phyloP scores from a whole-genome alignment of 1,140 invertebrate species.

The Anastatus disparis region DNA sequence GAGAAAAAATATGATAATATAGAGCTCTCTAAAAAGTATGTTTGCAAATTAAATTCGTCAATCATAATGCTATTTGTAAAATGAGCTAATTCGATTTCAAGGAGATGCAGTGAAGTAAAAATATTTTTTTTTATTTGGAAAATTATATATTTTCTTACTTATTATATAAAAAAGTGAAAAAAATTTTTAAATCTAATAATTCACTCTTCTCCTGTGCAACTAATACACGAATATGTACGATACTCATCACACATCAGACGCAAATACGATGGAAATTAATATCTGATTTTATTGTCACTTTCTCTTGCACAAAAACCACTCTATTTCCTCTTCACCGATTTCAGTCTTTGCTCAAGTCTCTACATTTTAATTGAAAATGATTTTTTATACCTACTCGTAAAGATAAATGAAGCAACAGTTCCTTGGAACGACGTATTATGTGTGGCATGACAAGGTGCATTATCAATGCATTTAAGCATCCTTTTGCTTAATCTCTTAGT shows the following conservation, averaged over 20 bases:
- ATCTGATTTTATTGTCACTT: conserved; percentile 24
- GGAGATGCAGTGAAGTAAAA: not conserved
- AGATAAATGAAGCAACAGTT: not conserved
- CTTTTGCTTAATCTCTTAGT: not conserved
- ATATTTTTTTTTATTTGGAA: not conserved
- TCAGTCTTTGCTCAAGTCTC: not conserved
- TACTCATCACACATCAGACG: conserved; percentile 34
- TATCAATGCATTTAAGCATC: conserved; percentile 17
- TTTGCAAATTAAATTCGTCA: not conserved
- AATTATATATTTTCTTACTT: not conserved
- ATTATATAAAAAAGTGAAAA: not conserved
- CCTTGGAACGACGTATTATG: not conserved
- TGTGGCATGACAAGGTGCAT: conserved; percentile 23
- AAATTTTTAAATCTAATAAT: not conserved
- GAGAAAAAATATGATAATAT: not conserved
- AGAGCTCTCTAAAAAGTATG: not conserved
- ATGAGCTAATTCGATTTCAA: not conserved
- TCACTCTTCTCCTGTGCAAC: conserved; percentile 10
- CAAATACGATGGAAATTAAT: conserved; percentile 16
- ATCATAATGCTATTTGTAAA: not conserved
- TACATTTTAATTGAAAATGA: conserved; percentile 9
- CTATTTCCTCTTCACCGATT: not conserved
- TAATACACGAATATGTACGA: conserved; percentile 12
- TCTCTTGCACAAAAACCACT: conserved; percentile 25
- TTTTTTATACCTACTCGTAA: conserved; percentile 18